phyloP scores from a whole-genome alignment of 2,113 vertebrate species.

The Chaenogobius annularis region DNA sequence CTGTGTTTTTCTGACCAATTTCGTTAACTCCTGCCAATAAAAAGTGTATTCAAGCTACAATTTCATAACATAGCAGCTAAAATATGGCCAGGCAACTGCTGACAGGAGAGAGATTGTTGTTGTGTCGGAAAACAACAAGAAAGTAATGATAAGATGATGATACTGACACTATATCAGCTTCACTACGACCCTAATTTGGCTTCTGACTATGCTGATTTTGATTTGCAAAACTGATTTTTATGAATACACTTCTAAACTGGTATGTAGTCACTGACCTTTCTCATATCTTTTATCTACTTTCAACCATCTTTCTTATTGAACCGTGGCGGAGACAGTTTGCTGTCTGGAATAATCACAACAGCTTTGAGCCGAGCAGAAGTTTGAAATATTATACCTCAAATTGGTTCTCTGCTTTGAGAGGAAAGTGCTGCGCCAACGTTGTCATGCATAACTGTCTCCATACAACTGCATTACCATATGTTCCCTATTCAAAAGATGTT shows the following conservation, averaged over 20 bases:
- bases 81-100: too few relatives aligned
- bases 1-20: too few relatives aligned
- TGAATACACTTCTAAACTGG: too few relatives aligned
- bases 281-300: constrained; percentile 3
- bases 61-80: too few relatives aligned
- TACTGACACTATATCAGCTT: too few relatives aligned
- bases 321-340: constrained; percentile 29
- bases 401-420: constrained; percentile 11
- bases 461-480: constrained; percentile 17
- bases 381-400: constrained; percentile 18
- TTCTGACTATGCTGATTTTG: too few relatives aligned
- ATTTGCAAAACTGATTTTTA: too few relatives aligned
- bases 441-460: constrained; percentile 12
- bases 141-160: not conserved
- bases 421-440: constrained; percentile 1
- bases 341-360: constrained; percentile 36
- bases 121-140: not conserved
- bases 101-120: too few relatives aligned
- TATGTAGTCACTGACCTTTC: too few relatives aligned
- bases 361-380: constrained; percentile 4
- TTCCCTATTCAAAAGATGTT: constrained; percentile 11
- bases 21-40: too few relatives aligned
- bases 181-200: too few relatives aligned
- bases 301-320: constrained; percentile 30
- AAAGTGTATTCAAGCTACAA: too few relatives aligned